These are phyloP conservation scores for Drosophila vallismaia DNA, from an alignment of 2,888 invertebrate genomes.

Conservation along the genomic window DNA sequence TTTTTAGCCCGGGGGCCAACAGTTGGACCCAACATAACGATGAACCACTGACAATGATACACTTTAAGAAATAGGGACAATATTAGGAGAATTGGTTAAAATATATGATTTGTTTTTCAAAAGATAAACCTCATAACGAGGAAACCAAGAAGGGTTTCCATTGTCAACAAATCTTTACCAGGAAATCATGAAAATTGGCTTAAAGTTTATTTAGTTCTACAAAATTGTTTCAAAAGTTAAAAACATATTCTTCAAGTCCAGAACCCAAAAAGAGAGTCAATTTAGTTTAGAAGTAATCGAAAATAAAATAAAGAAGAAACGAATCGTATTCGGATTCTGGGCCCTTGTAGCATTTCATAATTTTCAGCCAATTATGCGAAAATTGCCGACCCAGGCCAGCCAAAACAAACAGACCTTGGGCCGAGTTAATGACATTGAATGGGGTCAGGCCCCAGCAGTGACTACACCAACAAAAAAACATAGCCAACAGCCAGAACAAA, in stretches of 20 bases:
- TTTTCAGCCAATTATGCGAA: conserved; percentile 70
- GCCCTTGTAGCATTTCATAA: conserved; percentile 65
- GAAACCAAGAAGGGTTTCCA: too few species aligned
- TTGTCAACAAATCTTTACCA: too few species aligned
- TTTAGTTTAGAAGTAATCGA: conserved; percentile 48
- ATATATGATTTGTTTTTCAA: not conserved
- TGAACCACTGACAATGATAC: conserved; percentile 19
- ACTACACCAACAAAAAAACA: conserved; percentile 14
- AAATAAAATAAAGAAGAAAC: conserved; percentile 8
- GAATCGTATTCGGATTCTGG: not conserved
- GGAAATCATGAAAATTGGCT: too few species aligned
- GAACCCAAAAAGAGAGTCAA: conserved; percentile 45
- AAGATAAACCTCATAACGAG: too few species aligned
- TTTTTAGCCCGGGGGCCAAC: conserved; percentile 32
- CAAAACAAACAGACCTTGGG: conserved; percentile 73
- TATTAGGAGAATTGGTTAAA: not conserved
- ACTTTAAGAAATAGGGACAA: not conserved
- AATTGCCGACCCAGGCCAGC: conserved; percentile 56
- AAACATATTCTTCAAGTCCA: conserved; percentile 7
- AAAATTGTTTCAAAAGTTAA: too few species aligned
- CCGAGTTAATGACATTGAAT: conserved; percentile 79
- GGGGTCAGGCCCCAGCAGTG: conserved; percentile 61
- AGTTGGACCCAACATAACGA: conserved; percentile 24
- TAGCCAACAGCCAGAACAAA: conserved; percentile 18
- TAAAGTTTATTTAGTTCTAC: too few species aligned